Evolutionary conservation across 2,797 vertebrate genomes (phyloP), one percentile per base, ranked within the genome.

Genomic region (Hyperoplus immaculatus): DNA sequence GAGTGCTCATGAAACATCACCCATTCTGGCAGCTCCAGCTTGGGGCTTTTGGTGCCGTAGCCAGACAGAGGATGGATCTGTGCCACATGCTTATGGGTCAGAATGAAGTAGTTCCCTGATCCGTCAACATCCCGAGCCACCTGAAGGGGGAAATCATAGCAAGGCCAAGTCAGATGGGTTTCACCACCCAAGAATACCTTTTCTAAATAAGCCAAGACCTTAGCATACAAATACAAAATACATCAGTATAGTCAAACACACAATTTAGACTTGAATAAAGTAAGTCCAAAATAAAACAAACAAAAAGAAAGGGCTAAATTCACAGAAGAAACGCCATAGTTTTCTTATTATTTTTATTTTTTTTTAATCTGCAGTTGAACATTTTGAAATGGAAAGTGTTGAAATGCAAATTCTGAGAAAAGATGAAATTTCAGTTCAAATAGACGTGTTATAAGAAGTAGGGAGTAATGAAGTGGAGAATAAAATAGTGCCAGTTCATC

Each of bases 101-200:
- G 66, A 93, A 98, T 97, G 54, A 97, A 92, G 80, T 98, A 99
- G 89, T 97, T 97, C 13, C 98, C 97, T 0, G 95, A 96, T 51
- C 96, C 97, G 8, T 99, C 97, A 15, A 99, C 96, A 15, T 98
- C 97, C 61, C 96, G 95, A 1, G 97, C 97, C 57, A 96, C 94
- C 97, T 98, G 82, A 73, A 51, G 38, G 29, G 29, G 3, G 14
- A 68, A 67, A 82, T 46, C 59, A 60, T 39, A 75, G 60, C 47
- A 56, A 78, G 41, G 58, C 38, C 21, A 21, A 66, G 41, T 65
- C 18, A 75, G 80, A 56, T 21, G 60, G 51, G 29, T 74, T 69
- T 59, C 61, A 58, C 39, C 5, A 15, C 12, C 10, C 8, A 11
- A 47, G 21, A 58, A 12, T 42, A 43, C n/a, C 5, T 62, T 45